Base-by-base conservation (phyloP, 2,113 vertebrate genomes). In the Indicator indicator region DNA sequence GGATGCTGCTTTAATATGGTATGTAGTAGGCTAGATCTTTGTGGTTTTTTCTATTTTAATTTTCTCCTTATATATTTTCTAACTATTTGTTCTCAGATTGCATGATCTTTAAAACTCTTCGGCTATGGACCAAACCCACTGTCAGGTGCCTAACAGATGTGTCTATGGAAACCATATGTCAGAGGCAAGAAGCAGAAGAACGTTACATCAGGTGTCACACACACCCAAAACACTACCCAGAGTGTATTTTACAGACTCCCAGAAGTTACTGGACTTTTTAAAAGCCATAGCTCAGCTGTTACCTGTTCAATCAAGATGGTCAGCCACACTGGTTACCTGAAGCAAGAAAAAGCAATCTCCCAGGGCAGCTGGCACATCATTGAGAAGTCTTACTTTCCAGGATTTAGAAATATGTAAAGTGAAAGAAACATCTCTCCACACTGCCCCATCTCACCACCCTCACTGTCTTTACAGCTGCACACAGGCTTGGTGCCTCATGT, bases 1-100 rank as follows among this genome's bases (percentile, higher is more conserved):
- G 38, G 20, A 50, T 0, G 0, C 55, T 36, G 26, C 19, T 80
- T 80, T 12, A 50, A 12, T 6, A 5, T 6, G 2, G 23, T 16
- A 13, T 42, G 62, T 32, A 62, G 20, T 16, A 36, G 55, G 5
- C 69, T 12, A 7, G 18, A 16, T 55, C 30, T 21, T 40, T 42
- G 19, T 26, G 42, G 15, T 12, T 18, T 40, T 42, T 26, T 19
- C 30, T 58, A 11, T 32, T 52, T 52, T 52, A 58, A 19, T 18
- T 60, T 60, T 60, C 33, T 60, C 33, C 18, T 16, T 40, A 7
- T 20, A 2, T 58, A 32, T 46, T 77, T 87, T 42, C 64, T 75
- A 77, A 27, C n/a, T 82, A 30, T 40, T 82, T 62, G 11, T 62
- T 87, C 44, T 82, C 20, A 50, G 50, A 28, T 11, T 50, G 27